Evolutionary conservation across 30 jellyfish, hydroid and myxozoan species (phyloP).

Genomic region (Aurelia aurita): DNA sequence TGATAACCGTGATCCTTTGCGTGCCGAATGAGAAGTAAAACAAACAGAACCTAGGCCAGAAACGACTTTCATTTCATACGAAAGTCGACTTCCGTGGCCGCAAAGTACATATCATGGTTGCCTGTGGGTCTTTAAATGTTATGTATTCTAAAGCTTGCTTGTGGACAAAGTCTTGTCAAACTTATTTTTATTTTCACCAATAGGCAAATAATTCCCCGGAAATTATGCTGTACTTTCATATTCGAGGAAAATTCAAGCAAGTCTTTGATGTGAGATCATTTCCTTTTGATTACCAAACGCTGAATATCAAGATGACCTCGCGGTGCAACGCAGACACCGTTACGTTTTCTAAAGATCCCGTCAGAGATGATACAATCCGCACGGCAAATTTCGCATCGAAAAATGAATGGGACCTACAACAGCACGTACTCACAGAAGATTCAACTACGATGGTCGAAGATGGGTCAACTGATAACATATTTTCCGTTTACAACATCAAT

Average conservation of each 20-base stretch:
- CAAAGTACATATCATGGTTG: too few relatives aligned
- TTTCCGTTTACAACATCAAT: slow-evolving; percentile 12
- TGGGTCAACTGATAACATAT: slow-evolving; percentile 19
- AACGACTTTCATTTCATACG: too few relatives aligned
- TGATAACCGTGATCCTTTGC: too few relatives aligned
- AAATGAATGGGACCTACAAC: slow-evolving; percentile 9
- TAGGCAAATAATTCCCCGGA: neutral
- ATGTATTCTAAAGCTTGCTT: too few relatives aligned
- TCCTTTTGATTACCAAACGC: slow-evolving; percentile 21
- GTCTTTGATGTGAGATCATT: slow-evolving; percentile 10
- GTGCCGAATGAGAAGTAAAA: too few relatives aligned
- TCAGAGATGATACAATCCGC: slow-evolving; percentile 29
- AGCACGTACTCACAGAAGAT: neutral
- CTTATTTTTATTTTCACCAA: too few relatives aligned
- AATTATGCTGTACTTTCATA: slow-evolving; percentile 14
- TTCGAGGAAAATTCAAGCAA: slow-evolving; percentile 15
- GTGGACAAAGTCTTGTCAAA: too few relatives aligned
- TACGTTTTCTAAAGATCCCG: neutral
- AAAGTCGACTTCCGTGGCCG: too few relatives aligned
- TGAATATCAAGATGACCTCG: slow-evolving; percentile 7
- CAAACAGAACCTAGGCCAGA: too few relatives aligned
- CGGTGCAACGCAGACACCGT: neutral
- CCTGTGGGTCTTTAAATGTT: too few relatives aligned
- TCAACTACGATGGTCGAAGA: slow-evolving; percentile 8
- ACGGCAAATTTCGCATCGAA: slow-evolving; percentile 21